Percentiles rank a stretch among this genome's conserved stretches.
These are phyloP conservation scores for Nothura maculosa DNA, from an alignment of 2,797 vertebrate species.

Conservation along the genomic window DNA sequence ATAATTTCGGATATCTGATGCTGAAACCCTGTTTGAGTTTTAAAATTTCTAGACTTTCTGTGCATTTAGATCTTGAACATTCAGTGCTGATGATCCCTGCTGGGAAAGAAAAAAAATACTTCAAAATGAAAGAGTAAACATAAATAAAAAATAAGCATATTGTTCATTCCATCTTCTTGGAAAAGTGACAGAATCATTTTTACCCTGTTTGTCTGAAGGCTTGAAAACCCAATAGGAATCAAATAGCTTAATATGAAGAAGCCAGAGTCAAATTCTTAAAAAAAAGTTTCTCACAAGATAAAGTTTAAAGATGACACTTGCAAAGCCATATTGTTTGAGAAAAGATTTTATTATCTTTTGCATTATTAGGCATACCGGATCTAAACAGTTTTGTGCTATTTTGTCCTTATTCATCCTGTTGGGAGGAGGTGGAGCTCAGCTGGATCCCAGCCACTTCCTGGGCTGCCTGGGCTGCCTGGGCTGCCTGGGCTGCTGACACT, in stretches of 20 bases:
- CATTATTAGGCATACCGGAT: neutral
- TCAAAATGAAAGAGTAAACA: neutral
- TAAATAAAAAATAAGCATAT: neutral
- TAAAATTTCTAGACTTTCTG: neutral
- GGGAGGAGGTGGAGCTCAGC: too few relatives aligned
- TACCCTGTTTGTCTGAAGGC: neutral
- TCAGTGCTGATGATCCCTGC: neutral
- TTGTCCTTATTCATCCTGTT: neutral
- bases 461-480: neutral
- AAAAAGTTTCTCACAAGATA: neutral
- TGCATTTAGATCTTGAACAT: neutral
- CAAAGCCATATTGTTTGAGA: neutral
- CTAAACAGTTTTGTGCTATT: neutral
- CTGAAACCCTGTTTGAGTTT: neutral
- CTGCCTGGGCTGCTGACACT: neutral
- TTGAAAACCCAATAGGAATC: neutral
- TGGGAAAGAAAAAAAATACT: neutral
- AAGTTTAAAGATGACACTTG: neutral
- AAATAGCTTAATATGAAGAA: neutral
- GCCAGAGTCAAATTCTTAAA: neutral
- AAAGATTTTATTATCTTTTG: neutral
- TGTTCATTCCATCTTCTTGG: rapidly evolving
- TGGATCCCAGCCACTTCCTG: neutral
- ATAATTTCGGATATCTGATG: neutral
- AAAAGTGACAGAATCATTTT: neutral